Conservation (phyloP, 2,888 invertebrate genomes). For the Uloborus plumipes region DNA sequence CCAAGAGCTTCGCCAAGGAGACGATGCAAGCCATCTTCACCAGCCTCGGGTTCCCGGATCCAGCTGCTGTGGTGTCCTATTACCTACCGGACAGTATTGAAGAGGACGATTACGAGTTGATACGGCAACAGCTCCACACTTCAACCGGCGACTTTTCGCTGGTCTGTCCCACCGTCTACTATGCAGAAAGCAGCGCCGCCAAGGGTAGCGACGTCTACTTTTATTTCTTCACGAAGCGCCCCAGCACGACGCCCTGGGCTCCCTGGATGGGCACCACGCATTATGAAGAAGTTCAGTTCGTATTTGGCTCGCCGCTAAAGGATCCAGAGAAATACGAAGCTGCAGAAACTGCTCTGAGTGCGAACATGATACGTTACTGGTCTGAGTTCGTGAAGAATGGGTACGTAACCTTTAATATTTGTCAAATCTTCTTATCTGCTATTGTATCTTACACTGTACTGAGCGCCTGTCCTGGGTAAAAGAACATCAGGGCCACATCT, state of each 20-base stretch:
- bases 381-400: slow-evolving; percentile 23
- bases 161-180: slow-evolving; percentile 48
- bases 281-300: slow-evolving; percentile 52
- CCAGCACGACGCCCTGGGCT: slow-evolving; percentile 36
- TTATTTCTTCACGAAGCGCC: slow-evolving; percentile 51
- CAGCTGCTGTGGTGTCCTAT: neutral
- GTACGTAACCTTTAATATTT: neutral
- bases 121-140: slow-evolving; percentile 22
- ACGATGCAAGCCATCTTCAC: neutral
- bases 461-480: no score
- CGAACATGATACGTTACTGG: slow-evolving; percentile 18
- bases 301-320: slow-evolving; percentile 43
- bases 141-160: slow-evolving; percentile 34
- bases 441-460: no score
- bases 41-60: neutral
- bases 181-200: slow-evolving; percentile 46
- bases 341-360: neutral
- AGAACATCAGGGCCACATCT: no score
- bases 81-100: neutral
- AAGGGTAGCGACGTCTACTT: slow-evolving; percentile 34
- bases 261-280: slow-evolving; percentile 55
- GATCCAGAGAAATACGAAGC: neutral
- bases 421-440: no score
- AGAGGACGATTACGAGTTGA: neutral
- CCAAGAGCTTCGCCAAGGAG: neutral